Base-by-base conservation (phyloP, 2,797 vertebrate genomes). In the Chelmon rostratus region DNA sequence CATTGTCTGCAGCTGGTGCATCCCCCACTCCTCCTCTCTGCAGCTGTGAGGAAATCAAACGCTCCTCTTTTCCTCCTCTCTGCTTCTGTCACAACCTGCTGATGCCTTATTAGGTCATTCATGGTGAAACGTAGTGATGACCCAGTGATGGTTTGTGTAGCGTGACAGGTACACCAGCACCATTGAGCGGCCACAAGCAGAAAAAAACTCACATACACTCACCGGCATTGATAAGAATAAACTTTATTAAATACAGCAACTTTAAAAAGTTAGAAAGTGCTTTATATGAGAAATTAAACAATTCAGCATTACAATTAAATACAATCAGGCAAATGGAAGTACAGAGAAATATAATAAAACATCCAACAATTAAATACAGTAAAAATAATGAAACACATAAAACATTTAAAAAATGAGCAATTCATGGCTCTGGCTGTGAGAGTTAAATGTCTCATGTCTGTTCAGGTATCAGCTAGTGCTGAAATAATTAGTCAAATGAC, bases 41-140 rank as follows among this genome's bases (percentile, higher is more conserved):
- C 96, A 97, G 96, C 97, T 97, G 96, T 87, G 33, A 93, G 94
- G 94, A 94, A 96, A 95, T 96, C 94, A 97, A 96, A 96, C 90
- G 91, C 86, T 94, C 76, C 87, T 96, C 91, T 93, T 90, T 91
- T 94, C 78, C 91, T 85, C 85, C 83, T 86, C 88, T 78, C 86
- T 75, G 88, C 82, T 40, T 91, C 91, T 92, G 92, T 94, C 89
- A 91, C 93, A 91, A 89, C 89, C 86, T 89, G 86, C 89, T 91
- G 89, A 89, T 89, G 90, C 87, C 84, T 81, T 84, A 89, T 92
- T 91, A 92, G 91, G 90, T 93, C 89, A 93, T 91, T 76, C 62
- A 15, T 88, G 82, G 89, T 80, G 86, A 87, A 79, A 84, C 79
- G 82, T 83, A 85, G 90, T 72, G 87, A 80, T 83, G 82, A 86